Base-by-base conservation (phyloP, 2,113 vertebrate species). In the Pitta sordida region DNA sequence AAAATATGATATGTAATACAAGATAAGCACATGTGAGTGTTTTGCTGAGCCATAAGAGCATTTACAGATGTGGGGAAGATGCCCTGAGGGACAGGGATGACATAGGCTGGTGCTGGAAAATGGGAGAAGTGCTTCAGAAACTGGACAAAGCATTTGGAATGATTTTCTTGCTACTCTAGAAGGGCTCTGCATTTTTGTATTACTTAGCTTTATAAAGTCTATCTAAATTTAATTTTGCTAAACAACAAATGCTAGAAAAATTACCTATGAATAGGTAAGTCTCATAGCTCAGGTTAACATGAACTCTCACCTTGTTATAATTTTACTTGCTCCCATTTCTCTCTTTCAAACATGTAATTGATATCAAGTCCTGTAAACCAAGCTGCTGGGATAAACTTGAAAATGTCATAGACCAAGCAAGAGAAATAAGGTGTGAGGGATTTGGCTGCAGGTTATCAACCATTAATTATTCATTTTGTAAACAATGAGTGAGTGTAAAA, bases 381-480 rank as follows among this genome's bases (percentile, higher is more conserved):
- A 95, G 65, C 70, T 86, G 79, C 71, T 95, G 76, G 90, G 94
- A 96, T 84, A 95, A 95, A 49, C 63, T 71, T 77, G 89, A 96
- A 97, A 96, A 95, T 91, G 39, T 36, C 76, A 94, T 81, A 75
- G 88, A 91, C 58, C 84, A 94, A 36, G 34, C 51, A 92, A 70
- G 88, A 83, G 91, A 91, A 94, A 49, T 79, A 39, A 53, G 64
- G 83, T 90, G 93, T 91, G 88, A 93, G 75, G 76, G 83, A 67
- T 86, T 74, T 85, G 93, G 75, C 89, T 91, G 73, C 62, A 83
- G 81, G 83, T 97, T 97, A 96, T 97, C 93, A 81, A 5, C 77
- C 73, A 95, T 97, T 79, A 97, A 97, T 97, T 97, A 97, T 97
- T 97, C 93, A 98, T 96, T 95, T 73, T 67, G 86, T 92, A 96